These are phyloP conservation scores for Temnothorax curvispinosus DNA, from an alignment of 1,140 invertebrate genomes.

Conservation along the genomic window DNA sequence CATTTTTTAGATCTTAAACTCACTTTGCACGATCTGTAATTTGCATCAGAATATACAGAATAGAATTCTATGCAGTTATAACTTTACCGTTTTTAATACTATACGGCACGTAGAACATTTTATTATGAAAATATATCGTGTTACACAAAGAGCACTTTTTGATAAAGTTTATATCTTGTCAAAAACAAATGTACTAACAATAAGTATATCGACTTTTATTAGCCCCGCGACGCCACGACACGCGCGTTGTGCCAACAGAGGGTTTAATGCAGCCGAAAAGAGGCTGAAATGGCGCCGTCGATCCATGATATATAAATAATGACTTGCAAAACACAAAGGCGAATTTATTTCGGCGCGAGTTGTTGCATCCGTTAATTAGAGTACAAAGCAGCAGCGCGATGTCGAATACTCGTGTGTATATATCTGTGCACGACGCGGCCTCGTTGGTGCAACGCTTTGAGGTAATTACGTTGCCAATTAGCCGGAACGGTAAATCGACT, in stretches of 20 bases:
- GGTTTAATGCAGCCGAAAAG: neutral
- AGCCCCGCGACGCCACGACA: neutral
- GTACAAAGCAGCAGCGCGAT: slow-evolving; percentile 49
- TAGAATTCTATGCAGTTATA: neutral
- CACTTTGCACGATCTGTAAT: neutral
- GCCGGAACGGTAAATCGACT: slow-evolving; percentile 57
- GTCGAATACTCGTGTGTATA: slow-evolving; percentile 35
- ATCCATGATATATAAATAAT: slow-evolving; percentile 27
- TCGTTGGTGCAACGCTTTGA: slow-evolving; percentile 46
- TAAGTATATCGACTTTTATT: slow-evolving; percentile 37
- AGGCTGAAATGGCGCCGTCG: neutral
- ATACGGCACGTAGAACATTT: neutral
- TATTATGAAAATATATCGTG: neutral
- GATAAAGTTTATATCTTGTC: neutral
- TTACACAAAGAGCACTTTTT: neutral
- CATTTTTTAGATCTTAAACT: neutral
- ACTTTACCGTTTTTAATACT: neutral
- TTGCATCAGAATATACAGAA: neutral
- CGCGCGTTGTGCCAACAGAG: slow-evolving; percentile 8
- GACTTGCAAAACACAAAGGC: slow-evolving; percentile 13
- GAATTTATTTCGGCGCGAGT: slow-evolving; percentile 50
- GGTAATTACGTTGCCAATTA: slow-evolving; percentile 61
- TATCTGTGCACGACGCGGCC: slow-evolving; percentile 25
- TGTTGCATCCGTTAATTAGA: slow-evolving; percentile 58
- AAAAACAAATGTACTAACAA: neutral